Conservation (phyloP, 2,888 invertebrate species). For the Stenodera caucasica region DNA sequence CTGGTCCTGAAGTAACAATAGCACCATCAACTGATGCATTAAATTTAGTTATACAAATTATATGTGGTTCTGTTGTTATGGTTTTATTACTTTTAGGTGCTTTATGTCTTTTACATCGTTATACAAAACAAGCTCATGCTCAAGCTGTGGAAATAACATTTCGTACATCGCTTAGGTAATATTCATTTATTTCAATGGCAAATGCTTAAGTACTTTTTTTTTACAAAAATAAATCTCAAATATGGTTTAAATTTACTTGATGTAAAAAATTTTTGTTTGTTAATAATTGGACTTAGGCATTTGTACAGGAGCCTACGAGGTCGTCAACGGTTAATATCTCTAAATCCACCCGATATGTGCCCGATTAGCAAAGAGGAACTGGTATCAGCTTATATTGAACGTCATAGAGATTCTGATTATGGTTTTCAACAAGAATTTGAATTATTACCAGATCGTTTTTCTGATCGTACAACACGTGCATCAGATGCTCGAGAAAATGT, state of each 20-base stretch:
- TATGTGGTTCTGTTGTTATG: slow-evolving; percentile 65
- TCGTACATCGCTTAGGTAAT: slow-evolving; percentile 67
- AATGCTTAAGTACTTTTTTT: slow-evolving; percentile 29
- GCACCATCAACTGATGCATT: slow-evolving; percentile 56
- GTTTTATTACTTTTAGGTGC: slow-evolving; percentile 64
- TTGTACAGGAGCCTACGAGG: slow-evolving; percentile 70
- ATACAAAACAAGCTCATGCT: slow-evolving; percentile 66
- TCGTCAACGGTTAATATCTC: slow-evolving; percentile 62
- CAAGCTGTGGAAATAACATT: slow-evolving; percentile 70
- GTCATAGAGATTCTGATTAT: slow-evolving; percentile 85
- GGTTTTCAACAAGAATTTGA: slow-evolving; percentile 92
- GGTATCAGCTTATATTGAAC: slow-evolving; percentile 75
- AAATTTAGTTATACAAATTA: slow-evolving; percentile 69
- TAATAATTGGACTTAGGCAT: slow-evolving; percentile 52
- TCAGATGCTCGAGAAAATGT: slow-evolving; percentile 85
- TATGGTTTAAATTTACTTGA: slow-evolving; percentile 8
- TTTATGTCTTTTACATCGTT: slow-evolving; percentile 67
- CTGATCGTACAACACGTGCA: slow-evolving; percentile 82
- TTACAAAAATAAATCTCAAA: neutral
- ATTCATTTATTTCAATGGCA: slow-evolving; percentile 24
- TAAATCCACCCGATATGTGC: slow-evolving; percentile 79
- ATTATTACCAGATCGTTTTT: slow-evolving; percentile 82
- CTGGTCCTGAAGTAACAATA: slow-evolving; percentile 62
- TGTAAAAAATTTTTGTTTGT: slow-evolving; percentile 23
- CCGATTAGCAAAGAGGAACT: slow-evolving; percentile 76